These are phyloP conservation scores for Drosophila nr. fundita DNA, from an alignment of 2,888 invertebrate genomes.

Conservation along the genomic window DNA sequence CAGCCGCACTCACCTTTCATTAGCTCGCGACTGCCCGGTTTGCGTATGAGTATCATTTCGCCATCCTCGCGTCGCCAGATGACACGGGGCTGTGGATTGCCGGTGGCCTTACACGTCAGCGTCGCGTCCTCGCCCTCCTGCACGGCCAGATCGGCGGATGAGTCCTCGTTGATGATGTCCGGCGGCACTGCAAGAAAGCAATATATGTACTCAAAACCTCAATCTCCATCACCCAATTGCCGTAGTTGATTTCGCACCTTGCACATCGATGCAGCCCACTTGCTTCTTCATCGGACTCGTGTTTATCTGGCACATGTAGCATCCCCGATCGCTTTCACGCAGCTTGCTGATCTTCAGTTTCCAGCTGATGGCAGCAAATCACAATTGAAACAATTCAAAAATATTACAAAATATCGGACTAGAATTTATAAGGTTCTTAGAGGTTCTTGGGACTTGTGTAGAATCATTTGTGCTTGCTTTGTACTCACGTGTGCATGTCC, in stretches of 20 bases:
- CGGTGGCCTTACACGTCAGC: slow-evolving; percentile 91
- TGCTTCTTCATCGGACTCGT: slow-evolving; percentile 94
- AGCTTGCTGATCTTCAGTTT: slow-evolving; percentile 93
- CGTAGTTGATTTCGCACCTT: slow-evolving; percentile 83
- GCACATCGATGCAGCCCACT: slow-evolving; percentile 94
- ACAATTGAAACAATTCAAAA: not conserved
- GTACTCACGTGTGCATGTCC: slow-evolving; percentile 89
- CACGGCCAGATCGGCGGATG: slow-evolving; percentile 91
- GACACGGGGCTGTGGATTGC: slow-evolving; percentile 91
- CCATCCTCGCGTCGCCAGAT: slow-evolving; percentile 93
- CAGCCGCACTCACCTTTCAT: slow-evolving; percentile 80
- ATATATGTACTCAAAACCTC: not conserved
- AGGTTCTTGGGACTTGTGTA: too few species aligned
- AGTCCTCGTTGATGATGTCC: slow-evolving; percentile 91
- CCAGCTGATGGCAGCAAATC: slow-evolving; percentile 84
- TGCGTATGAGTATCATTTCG: slow-evolving; percentile 87
- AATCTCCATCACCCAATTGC: not conserved
- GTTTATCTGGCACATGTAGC: slow-evolving; percentile 97
- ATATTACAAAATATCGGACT: not conserved
- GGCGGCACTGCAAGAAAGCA: slow-evolving; percentile 88
- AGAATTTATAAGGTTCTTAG: accelerated
- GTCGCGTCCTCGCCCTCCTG: slow-evolving; percentile 92
- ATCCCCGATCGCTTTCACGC: slow-evolving; percentile 92
- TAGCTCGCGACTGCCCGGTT: slow-evolving; percentile 84
- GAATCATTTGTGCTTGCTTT: not conserved